Conservation (phyloP, 2,797 vertebrate genomes). For the Neosilurus hyrtlii region DNA sequence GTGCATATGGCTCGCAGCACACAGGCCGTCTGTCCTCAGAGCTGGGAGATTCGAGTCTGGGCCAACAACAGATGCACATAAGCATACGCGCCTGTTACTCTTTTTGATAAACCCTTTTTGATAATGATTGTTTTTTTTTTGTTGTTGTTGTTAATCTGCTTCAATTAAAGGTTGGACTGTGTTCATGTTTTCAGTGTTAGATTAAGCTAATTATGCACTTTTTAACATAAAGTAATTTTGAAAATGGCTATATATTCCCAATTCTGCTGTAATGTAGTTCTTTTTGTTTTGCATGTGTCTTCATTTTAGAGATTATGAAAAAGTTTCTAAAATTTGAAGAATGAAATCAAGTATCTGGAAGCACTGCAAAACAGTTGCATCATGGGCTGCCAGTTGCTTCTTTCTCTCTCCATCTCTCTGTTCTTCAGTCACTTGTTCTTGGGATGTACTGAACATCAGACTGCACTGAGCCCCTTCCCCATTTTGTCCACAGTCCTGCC, state of each 20-base stretch:
- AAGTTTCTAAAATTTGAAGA: background rate
- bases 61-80: conserved; percentile 30
- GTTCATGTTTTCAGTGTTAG: background rate
- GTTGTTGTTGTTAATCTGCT: background rate
- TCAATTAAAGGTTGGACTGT: background rate
- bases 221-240: background rate
- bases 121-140: background rate
- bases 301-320: background rate
- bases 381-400: background rate
- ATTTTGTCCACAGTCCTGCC: conserved; percentile 3
- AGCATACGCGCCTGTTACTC: conserved; percentile 19
- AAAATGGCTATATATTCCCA: background rate
- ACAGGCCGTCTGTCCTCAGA: conserved; percentile 35
- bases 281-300: background rate
- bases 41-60: conserved; percentile 22
- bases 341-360: background rate
- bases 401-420: background rate
- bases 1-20: conserved; percentile 25
- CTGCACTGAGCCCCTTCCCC: background rate
- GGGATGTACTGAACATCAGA: background rate
- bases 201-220: background rate
- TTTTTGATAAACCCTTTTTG: background rate
- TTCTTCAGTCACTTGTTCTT: background rate
- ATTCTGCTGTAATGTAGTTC: background rate
- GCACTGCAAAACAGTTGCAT: background rate